A percentile compares a stretch with the other conserved stretches of the same genome.
phyloP scores from a whole-genome alignment of 2,888 invertebrate species.

The Yponomeuta cagnagella region DNA sequence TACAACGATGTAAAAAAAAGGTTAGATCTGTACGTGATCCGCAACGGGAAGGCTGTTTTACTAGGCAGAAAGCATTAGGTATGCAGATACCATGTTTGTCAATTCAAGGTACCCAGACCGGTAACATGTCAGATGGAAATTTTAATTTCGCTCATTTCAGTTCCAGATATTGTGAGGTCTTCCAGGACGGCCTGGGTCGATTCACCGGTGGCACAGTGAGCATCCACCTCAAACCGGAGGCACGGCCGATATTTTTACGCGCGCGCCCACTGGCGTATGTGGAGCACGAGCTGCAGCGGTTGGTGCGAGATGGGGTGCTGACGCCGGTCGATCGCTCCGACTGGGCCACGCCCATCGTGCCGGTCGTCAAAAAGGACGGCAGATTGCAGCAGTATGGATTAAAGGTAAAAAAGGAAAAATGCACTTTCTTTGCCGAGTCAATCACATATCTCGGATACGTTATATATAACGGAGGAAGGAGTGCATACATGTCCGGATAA shows the following conservation, averaged over 20 bases:
- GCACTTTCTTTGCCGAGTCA: neutral
- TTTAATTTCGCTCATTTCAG: constrained; percentile 16
- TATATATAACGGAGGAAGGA: constrained; percentile 18
- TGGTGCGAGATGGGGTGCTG: constrained; percentile 21
- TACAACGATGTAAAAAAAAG: neutral
- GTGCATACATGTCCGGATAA: constrained; percentile 25
- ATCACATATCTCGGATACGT: constrained; percentile 19
- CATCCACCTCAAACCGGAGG: constrained; percentile 15
- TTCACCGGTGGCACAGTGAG: constrained; percentile 26
- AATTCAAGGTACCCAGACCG: too few relatives aligned
- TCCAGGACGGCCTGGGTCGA: constrained; percentile 27
- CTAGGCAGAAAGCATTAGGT: too few relatives aligned
- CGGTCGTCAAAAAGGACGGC: constrained; percentile 25
- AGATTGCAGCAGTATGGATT: constrained; percentile 19
- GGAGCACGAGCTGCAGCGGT: constrained; percentile 23
- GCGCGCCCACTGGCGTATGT: constrained; percentile 17
- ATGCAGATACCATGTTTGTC: too few relatives aligned
- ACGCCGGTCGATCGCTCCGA: too few relatives aligned
- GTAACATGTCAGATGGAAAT: neutral
- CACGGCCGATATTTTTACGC: constrained; percentile 13
- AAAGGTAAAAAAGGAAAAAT: constrained; percentile 21
- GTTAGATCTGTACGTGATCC: neutral
- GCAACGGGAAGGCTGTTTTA: too few relatives aligned
- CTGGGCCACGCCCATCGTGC: constrained; percentile 25
- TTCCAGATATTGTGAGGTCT: constrained; percentile 27